Base-by-base conservation (phyloP, 2,797 vertebrate species). In the Pseudochaenichthys georgianus region DNA sequence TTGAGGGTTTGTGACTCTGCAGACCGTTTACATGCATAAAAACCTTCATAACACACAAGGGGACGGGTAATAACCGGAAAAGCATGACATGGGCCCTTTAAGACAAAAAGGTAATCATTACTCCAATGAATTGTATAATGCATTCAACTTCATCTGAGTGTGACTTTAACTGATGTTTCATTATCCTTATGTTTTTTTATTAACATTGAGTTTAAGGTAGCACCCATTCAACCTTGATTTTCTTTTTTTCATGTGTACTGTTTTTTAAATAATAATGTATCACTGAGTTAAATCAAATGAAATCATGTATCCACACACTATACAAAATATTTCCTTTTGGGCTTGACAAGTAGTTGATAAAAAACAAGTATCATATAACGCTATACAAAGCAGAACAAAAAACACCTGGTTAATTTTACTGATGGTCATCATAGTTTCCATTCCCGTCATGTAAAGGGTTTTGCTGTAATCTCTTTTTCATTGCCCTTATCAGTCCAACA, bases 381-480 rank as follows among this genome's bases (percentile, higher is more conserved):
- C 21, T 2, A 0, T 3, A 10, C 1, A 12, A 53, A 62, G 23
- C n/a, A 16, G 41, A 72, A 48, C 15, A 28, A 34, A 34, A 34
- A 5, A 34, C 34, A 34, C 62, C n/a, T n/a, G 5, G 6, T 9
- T 4, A 12, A 16, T 13, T 38, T 41, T 42, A 17, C 13, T 5
- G 34, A 11, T 8, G 13, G 21, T 43, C n/a, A 5, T 28, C 19
- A 0, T 23, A 17, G 17, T 15, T 43, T 54, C 17, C 38, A 43
- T 13, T 23, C 1, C 15, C 11, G 45, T 41, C 31, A 43, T 21
- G 1, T 3, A n/a, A 15, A 53, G 12, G 7, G 21, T 16, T 38
- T 1, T 38, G 50, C 28, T 7, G 60, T 63, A 58, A 68, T 51
- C 47, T 46, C n/a, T 10, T 10, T 63, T 69, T 74, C 63, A 70